Percentiles rank a stretch among this genome's conserved stretches.
Conservation (phyloP, 1,140 invertebrate species). For the Pogonognathellus flavescens region DNA sequence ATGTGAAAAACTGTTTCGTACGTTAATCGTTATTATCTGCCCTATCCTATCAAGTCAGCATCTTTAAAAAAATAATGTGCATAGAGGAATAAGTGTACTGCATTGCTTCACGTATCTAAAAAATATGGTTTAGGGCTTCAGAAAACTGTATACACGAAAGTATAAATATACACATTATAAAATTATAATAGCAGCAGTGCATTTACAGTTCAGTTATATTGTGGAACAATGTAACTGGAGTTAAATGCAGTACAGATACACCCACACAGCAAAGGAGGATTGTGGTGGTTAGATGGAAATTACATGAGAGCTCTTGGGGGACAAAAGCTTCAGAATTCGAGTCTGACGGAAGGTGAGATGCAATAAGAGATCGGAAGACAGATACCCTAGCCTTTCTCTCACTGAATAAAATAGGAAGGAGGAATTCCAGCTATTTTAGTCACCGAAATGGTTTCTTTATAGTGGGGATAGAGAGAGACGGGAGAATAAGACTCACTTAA, state of each 20-base stretch:
- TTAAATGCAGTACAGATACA: too few relatives aligned
- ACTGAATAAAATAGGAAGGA: constrained; percentile 8
- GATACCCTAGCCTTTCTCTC: not conserved
- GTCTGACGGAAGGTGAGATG: not conserved
- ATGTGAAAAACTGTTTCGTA: constrained; percentile 7
- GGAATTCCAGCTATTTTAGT: constrained; percentile 14
- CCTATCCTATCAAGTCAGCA: constrained; percentile 8
- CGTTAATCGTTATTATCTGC: constrained; percentile 36
- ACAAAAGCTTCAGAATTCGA: not conserved
- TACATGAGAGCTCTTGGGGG: too few relatives aligned
- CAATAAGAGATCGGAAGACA: constrained; percentile 24
- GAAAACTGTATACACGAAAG: too few relatives aligned
- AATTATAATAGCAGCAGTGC: too few relatives aligned
- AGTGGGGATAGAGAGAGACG: constrained; percentile 11
- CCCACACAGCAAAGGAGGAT: not conserved
- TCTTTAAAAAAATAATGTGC: constrained; percentile 12
- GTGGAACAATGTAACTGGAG: too few relatives aligned
- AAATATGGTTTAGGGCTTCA: too few relatives aligned
- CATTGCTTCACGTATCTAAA: not conserved
- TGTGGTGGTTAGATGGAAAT: not conserved
- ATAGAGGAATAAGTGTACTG: not conserved
- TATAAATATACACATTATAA: too few relatives aligned
- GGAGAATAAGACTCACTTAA: constrained; percentile 5
- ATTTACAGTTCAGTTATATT: too few relatives aligned
- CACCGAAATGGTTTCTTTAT: constrained; percentile 25